Evolutionary conservation across 2,888 invertebrate species (phyloP), one percentile per base, ranked within the genome.

Genomic region (Drosophila imparisetae): DNA sequence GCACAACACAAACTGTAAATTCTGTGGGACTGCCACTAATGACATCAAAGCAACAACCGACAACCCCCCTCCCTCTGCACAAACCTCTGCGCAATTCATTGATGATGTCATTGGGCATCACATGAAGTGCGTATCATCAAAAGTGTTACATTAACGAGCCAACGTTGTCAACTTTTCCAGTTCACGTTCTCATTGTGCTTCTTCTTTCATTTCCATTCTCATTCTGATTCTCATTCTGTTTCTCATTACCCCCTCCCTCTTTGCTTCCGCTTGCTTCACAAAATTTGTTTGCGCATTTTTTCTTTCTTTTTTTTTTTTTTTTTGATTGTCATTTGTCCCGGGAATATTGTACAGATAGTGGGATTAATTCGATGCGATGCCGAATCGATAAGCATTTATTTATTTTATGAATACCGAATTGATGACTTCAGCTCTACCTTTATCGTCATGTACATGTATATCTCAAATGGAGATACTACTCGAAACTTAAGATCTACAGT

Each of bases 71-170:
- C n/a, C 7, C 5, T 1, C 6, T 15, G 15, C 15, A 36, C 7
- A 2, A 4, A 7, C 21, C 13, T 1, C 1, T 4, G 32, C 32
- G 32, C 45, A 27, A 8, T 6, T 7, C 53, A 11, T 66, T 50
- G 78, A 66, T 78, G 77, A 78, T 78, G 79, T 78, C 77, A 78
- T 78, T 74, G 75, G 75, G 64, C 77, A 78, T 71, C 78, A 66
- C 74, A 66, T 53, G 60, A 52, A 77, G 73, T 73, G 73, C 70
- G 74, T 70, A 66, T 70, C 63, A 66, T 71, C 71, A 55, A 68
- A 72, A 59, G 52, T 72, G 48, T 72, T 52, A 72, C 68, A 76
- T 68, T 72, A 72, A 49, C 32, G 49, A 48, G 32, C n/a, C 52
- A 42, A 61, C 30, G 57, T 61, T 60, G 72, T 67, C 50, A 34